Evolutionary conservation across 2,888 invertebrate species (phyloP).

Genomic region (Leucoptera coffeella): DNA sequence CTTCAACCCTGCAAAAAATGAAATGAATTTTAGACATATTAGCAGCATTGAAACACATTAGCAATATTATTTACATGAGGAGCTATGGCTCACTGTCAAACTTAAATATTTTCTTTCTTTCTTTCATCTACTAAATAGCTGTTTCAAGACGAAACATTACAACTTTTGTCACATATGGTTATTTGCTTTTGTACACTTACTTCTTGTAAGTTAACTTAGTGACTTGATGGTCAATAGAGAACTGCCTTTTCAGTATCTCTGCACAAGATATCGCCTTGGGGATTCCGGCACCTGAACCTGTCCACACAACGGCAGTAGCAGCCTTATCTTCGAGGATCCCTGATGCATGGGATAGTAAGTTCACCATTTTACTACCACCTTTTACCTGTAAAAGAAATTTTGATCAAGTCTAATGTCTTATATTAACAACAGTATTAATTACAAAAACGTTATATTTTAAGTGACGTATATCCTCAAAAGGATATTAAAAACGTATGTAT

Average conservation of each 20-base stretch:
- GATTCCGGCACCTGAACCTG: constrained; percentile 72
- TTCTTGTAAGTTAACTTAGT: constrained; percentile 64
- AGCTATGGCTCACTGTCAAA: too few species aligned
- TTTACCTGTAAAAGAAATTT: constrained; percentile 52
- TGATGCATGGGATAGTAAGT: constrained; percentile 70
- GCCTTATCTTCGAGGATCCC: constrained; percentile 62
- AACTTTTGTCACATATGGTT: neutral
- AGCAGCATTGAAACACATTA: neutral
- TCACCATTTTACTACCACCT: constrained; percentile 76
- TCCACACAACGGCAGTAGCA: constrained; percentile 67
- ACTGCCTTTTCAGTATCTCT: constrained; percentile 77
- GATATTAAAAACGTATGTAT: too few species aligned
- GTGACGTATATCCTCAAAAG: too few species aligned
- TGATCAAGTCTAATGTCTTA: too few species aligned
- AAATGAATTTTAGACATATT: constrained; percentile 4
- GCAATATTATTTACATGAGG: too few species aligned
- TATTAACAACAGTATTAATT: too few species aligned
- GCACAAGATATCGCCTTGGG: constrained; percentile 84
- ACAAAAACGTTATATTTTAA: too few species aligned
- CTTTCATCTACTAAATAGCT: too few species aligned
- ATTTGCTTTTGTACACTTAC: constrained; percentile 28
- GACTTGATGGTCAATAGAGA: constrained; percentile 65
- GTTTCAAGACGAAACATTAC: constrained; percentile 1
- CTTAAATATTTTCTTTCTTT: too few species aligned
- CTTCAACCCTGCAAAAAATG: constrained; percentile 58